These are phyloP conservation scores for Andrena minutula DNA, from an alignment of 2,888 invertebrate genomes.

Conservation along the genomic window DNA sequence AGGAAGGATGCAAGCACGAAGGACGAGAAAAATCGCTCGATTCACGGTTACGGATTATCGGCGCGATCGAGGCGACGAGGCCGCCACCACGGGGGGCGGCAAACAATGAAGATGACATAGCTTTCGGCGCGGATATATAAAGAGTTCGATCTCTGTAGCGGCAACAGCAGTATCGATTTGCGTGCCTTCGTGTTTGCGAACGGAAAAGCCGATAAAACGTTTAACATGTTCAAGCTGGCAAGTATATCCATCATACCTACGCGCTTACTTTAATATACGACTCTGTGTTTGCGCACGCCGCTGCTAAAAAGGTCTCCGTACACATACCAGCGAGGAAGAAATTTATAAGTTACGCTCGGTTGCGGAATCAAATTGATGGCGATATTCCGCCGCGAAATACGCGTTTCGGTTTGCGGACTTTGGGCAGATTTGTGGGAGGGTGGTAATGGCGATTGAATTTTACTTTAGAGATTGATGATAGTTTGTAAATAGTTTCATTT, in stretches of 20 bases:
- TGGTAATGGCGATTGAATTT: too few relatives aligned
- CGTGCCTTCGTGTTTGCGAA: conserved; percentile 63
- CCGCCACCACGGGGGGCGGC: conserved; percentile 32
- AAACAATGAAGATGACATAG: conserved; percentile 61
- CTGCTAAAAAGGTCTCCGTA: background rate
- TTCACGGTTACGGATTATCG: conserved; percentile 61
- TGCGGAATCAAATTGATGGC: too few relatives aligned
- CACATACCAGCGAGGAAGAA: background rate
- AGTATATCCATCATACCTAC: conserved; percentile 60
- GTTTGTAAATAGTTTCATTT: too few relatives aligned
- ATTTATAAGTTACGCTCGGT: too few relatives aligned
- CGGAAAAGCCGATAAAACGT: conserved; percentile 73
- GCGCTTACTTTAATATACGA: conserved; percentile 10
- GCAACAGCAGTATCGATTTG: conserved; percentile 65
- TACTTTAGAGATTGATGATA: too few relatives aligned
- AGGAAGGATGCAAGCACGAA: conserved; percentile 10
- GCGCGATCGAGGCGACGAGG: conserved; percentile 46
- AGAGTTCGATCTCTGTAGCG: conserved; percentile 63
- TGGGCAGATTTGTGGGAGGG: too few relatives aligned
- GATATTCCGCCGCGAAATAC: too few relatives aligned
- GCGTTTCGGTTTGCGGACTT: too few relatives aligned
- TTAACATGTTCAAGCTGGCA: conserved; percentile 75
- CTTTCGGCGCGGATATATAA: conserved; percentile 66
- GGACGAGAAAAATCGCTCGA: conserved; percentile 47
- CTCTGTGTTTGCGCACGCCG: background rate